Percentiles rank a stretch among this genome's conserved stretches.
These are phyloP conservation scores for Silurus asotus DNA, from an alignment of 2,113 vertebrate species.

Conservation along the genomic window DNA sequence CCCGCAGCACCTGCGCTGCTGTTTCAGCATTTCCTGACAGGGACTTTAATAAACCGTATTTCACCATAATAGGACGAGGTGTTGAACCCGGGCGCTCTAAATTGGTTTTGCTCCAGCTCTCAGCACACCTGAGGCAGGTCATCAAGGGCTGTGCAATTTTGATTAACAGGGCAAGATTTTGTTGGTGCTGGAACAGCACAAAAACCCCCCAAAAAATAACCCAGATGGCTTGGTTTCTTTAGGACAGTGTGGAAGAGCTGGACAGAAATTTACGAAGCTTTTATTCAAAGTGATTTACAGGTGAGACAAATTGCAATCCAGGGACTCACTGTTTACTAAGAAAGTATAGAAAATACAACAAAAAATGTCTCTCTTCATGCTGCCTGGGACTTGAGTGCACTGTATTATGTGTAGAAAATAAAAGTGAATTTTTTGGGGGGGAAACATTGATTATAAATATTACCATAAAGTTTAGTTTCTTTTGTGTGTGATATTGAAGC, in stretches of 20 bases:
- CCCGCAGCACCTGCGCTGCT: conserved; percentile 16
- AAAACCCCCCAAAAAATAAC: background rate
- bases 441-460: background rate
- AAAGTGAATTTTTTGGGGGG: too few species aligned
- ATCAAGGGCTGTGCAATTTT: conserved; percentile 22
- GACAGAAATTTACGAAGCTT: background rate
- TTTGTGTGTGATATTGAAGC: background rate
- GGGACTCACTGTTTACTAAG: background rate
- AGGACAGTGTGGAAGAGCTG: background rate
- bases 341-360: background rate
- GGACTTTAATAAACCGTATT: conserved; percentile 40
- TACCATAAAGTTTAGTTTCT: background rate
- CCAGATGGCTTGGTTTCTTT: background rate
- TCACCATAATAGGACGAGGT: conserved; percentile 23
- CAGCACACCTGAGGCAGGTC: conserved; percentile 36
- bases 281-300: background rate
- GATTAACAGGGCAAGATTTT: conserved; percentile 27
- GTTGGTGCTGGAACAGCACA: conserved; percentile 19
- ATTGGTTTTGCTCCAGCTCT: conserved; percentile 38
- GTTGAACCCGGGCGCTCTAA: conserved; percentile 35
- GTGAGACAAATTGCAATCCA: background rate
- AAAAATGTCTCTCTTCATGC: background rate
- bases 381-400: background rate
- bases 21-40: conserved; percentile 39
- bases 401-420: background rate